Evolutionary conservation across 2,797 vertebrate genomes (phyloP), one percentile per base, ranked within the genome.

Genomic region (Pantherophis vulpinus): DNA sequence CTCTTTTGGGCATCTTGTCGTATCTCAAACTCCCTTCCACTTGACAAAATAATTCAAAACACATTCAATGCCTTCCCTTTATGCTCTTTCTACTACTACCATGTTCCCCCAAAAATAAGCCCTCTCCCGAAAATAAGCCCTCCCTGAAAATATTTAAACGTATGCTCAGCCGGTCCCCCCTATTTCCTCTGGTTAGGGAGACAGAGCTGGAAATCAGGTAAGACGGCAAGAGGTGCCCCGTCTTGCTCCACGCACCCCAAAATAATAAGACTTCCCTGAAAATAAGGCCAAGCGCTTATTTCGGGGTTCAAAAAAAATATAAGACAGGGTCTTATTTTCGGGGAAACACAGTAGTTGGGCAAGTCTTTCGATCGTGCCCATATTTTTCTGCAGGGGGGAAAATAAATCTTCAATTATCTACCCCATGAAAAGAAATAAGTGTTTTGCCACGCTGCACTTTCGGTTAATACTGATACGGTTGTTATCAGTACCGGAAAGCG

Each of bases 391-490:
- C 20, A 23, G 8, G 2, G 88, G 88, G 12, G 7, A 83, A 25
- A 87, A 66, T 55, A 66, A 56, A 55, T 74, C 42, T 32, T 60
- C n/a, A 25, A 56, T 3, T 27, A 11, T 16, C 70, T 47, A 23
- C 25, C 54, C 79, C 47, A 37, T 2, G n/a, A 88, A 83, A 51
- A n/a, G 32, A 55, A 47, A 63, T 61, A 20, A n/a, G 12, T 54
- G 14, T n/a, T 88, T 66, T 23, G 23, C 60, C 14, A 14, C 32
- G 9, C 70, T 66, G 51, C 63, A 54, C 37, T 9, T 93, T 93
- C 60, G 92, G 2, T 47, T 94, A 96, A 96, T 93, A 95, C 90
- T 95, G 96, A 95, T 96, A 94, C 95, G 96, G 96, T 96, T 96
- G 94, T 96, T 91, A 93, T 93, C 95, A 92, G 93, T 7, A 0